Base-by-base conservation (phyloP, 2,113 vertebrate genomes). In the Pionites leucogaster region DNA sequence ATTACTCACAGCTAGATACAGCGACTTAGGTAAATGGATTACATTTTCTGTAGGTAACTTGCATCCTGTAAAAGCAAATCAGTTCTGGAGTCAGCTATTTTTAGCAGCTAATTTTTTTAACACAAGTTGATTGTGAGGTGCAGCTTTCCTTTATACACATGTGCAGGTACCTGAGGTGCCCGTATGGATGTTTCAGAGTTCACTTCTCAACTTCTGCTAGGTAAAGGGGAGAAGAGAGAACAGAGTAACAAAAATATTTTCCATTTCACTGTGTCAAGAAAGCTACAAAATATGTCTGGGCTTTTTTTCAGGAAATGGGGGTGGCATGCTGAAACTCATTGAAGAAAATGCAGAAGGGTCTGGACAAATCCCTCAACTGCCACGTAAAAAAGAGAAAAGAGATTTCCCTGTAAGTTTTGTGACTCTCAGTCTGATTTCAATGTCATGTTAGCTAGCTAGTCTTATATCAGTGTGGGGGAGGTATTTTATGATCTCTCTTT, bases 361-460 rank as follows among this genome's bases (percentile, higher is more conserved):
- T 24, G 98, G 97, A 37, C 97, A 98, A 9, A 97, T 98, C 55
- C 98, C 98, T 33, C 98, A 98, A 6, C 97, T 98, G 64, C 98
- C 98, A 49, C 97, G 98, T 53, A 99, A 98, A 84, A 99, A 98
- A 86, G 99, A 99, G 95, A 99, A 98, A 64, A 99, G 98, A 96
- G 99, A 99, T 68, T 99, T 99, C 86, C 99, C 99, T 67, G 99
- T 99, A 94, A 95, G 99, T 98, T 4, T 81, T 41, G 81, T 27
- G 65, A 5, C 60, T 41, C 39, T 50, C n/a, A 23, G 63, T 24
- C 31, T 64, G 69, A 4, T 50, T 46, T 23, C 31, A 2, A 33
- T 39, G 37, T 7, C 8, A 0, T 22, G n/a, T 67, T 71, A 59
- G 15, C 4, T 2, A 35, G 63, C 63, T 84, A 7, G 11, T 25